Evolutionary conservation across 2,888 invertebrate genomes (phyloP), one percentile per base, ranked within the genome.

Genomic region (Villa cingulata): DNA sequence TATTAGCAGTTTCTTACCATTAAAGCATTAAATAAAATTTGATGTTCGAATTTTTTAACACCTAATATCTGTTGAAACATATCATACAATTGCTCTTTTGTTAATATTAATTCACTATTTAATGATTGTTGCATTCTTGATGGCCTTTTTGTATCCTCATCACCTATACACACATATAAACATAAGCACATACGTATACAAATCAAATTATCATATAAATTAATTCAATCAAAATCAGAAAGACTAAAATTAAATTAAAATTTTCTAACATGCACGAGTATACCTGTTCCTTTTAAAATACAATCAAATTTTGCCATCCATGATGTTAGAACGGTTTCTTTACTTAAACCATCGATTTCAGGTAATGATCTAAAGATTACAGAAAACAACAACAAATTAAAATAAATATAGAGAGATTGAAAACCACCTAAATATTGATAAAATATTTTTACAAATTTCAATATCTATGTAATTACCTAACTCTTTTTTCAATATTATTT

Each of bases 291-390:
- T 72, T 90, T 90, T 69, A 95, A 84, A 64, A 99, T 97, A 70
- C 95, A 92, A 73, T 99, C 98, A 70, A 96, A 97, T 71, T 96
- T 99, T 48, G 95, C 92, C 81, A 99, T 86, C 98, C 98, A 99
- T 40, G 96, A 96, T 54, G 94, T 94, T 56, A 97, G 75, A 38
- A 98, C 97, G 40, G 96, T 97, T 72, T 97, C 97, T 74, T 98
- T 98, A 73, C 94, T 96, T 59, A 98, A 74, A 55, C 98, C 98
- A 72, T 99, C 97, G 65, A 98, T 97, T 78, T 98, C 97, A 55
- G 98, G 98, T 63, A 98, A 77, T 64, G 92, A 94, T 72, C 92
- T 85, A 66, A 15, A 49, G 46, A 6, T 19, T 41, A 37, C 38
- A 37, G 40, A 18, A 16, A n/a, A 29, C 4, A 27, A 27, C 9